These are phyloP conservation scores for Villa cingulata DNA, from an alignment of 2,888 invertebrate genomes.

Conservation along the genomic window DNA sequence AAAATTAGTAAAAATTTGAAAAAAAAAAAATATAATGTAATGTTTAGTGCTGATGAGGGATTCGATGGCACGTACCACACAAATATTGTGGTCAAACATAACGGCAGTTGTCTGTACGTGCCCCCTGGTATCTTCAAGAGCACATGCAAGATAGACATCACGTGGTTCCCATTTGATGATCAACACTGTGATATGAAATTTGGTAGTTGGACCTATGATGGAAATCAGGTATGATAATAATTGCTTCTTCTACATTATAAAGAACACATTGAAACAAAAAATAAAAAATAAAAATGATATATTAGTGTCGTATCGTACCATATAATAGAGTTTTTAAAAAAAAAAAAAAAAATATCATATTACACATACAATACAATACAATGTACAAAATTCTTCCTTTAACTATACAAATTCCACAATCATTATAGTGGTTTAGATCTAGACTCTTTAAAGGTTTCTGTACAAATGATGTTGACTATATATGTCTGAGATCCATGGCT, in stretches of 20 bases:
- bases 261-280: not conserved
- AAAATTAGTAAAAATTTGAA: constrained; percentile 17
- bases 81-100: constrained; percentile 97
- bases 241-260: not conserved
- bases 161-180: constrained; percentile 99
- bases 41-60: constrained; percentile 94
- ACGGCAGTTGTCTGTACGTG: constrained; percentile 97
- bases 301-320: too few species aligned
- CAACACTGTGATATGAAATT: constrained; percentile 99
- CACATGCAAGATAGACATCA: constrained; percentile 99
- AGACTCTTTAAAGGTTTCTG: too few species aligned
- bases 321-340: too few species aligned
- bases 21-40: constrained; percentile 22
- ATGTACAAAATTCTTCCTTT: too few species aligned
- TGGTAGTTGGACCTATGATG: constrained; percentile 99
- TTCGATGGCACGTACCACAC: constrained; percentile 99
- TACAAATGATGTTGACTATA: too few species aligned
- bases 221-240: constrained; percentile 63
- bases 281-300: too few species aligned
- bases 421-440: too few species aligned
- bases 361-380: constrained; percentile 7
- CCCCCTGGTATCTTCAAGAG: constrained; percentile 99
- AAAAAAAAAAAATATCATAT: too few species aligned
- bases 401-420: too few species aligned
- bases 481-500: too few species aligned